Evolutionary conservation across 2,113 vertebrate species (phyloP), one percentile per base, ranked within the genome.

Genomic region (Apistogramma diplotaenia): DNA sequence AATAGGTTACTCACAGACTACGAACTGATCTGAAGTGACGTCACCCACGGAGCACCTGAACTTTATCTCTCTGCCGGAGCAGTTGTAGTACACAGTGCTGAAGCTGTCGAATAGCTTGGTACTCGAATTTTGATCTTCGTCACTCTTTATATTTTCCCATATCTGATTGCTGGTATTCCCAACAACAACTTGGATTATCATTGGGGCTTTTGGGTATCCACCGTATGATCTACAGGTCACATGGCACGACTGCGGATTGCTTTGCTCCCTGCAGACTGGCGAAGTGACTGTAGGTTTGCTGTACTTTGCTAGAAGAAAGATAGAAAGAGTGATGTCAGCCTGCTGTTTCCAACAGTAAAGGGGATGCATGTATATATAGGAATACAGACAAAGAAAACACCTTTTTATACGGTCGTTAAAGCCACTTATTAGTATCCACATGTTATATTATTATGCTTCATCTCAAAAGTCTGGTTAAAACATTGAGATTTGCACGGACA

Each of bases 1-100:
- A 49, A 1, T 71, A 49, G 40, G 9, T 3, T 70, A 94, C 93
- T 92, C 51, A 94, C 94, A 93, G 60, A 92, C 33, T 11, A 49
- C 1, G 16, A 80, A 3, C 3, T 1, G 1, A 0, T 75, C 4
- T 0, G 92, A 92, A 6, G 19, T 76, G 56, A 27, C 7, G 0
- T 19, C 13, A 1, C 76, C 84, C 25, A 90, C 81, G 5, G 65
- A 84, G 75, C 94, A 94, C 31, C 25, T 83, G 58, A 93, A 4
- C 2, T 13, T 23, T 3, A 21, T 3, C 2, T 56, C 3, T 8
- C 15, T 40, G 0, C 3, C 11, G 37, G 90, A 87, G 60, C 87
- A 89, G 89, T 92, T 92, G 55, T 91, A 29, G 12, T 1, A 3
- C 0, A 37, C 76, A 0, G 29, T 79, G 67, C 85, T 89, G 57